phyloP scores from a whole-genome alignment of 2,888 invertebrate genomes.

The Cheilosia vulpina region DNA sequence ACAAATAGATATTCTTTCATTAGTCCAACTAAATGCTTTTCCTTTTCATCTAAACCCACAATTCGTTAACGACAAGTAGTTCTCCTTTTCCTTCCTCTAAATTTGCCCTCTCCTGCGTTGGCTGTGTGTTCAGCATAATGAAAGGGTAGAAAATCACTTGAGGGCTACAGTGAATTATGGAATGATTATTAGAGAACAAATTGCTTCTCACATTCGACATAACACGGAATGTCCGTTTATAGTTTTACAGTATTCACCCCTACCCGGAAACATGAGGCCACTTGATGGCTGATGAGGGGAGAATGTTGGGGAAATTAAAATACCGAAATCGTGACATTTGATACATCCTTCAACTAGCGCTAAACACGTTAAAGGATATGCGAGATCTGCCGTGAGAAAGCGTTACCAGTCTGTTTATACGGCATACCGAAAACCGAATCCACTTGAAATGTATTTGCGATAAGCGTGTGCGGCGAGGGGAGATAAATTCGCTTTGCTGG shows the following conservation, averaged over 20 bases:
- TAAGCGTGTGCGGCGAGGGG: neutral
- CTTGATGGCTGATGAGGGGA: neutral
- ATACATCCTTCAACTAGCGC: conserved; percentile 2
- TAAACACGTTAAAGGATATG: conserved; percentile 1
- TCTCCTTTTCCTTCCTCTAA: neutral
- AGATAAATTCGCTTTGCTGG: neutral
- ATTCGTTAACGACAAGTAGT: neutral
- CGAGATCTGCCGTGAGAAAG: neutral
- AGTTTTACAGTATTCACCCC: neutral
- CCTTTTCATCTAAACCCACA: neutral
- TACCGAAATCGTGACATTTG: conserved; percentile 21
- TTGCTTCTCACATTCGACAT: neutral
- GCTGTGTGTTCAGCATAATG: neutral
- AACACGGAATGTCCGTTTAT: neutral
- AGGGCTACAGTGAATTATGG: conserved; percentile 2
- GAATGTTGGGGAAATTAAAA: conserved; percentile 2
- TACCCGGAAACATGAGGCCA: conserved; percentile 1
- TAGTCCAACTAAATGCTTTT: neutral
- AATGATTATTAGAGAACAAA: conserved; percentile 4
- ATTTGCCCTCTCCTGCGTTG: neutral
- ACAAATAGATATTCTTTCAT: conserved; percentile 4
- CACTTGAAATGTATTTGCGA: conserved; percentile 2
- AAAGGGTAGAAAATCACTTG: conserved; percentile 12
- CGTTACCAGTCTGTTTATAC: neutral
- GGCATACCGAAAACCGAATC: neutral